Base-by-base conservation (phyloP, 2,888 invertebrate species). In the Melolontha melolontha region DNA sequence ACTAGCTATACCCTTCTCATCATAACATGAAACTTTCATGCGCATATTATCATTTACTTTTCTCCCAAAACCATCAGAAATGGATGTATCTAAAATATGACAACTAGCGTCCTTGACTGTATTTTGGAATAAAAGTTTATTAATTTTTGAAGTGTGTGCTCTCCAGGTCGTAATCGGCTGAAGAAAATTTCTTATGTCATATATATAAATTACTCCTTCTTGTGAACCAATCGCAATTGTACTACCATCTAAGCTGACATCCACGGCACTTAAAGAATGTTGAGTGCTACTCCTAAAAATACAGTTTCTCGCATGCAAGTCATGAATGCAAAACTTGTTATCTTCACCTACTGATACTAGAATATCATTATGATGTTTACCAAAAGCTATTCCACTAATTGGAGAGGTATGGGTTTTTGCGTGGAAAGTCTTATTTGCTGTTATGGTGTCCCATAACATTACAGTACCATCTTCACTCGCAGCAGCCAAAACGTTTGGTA, bases 281-380 rank as follows among this genome's bases (percentile, higher is more conserved):
- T 77, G 77, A 5, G 79, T 65, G 67, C 74, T 76, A 65, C 77
- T 78, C 59, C 78, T 76, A 64, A 79, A 81, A 34, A 76, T 59
- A 39, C 75, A 76, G 41, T 75, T 74, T 16, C 75, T 68, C 1
- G 71, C 70, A 12, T 69, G 67, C 17, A 74, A 62, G 62, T 82
- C 79, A 14, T 76, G 73, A 0, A 80, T 72, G 69, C 77, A 79
- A 29, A 82, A 75, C 66, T 79, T 80, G 52, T 76, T 70, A 59
- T 81, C 79, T 64, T 74, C 73, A 12, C 80, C 80, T 2, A 77
- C 75, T 4, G 78, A 77, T 14, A 81, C 68, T 14, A 81, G 41
- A 10, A 76, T 67, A 52, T 78, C 78, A 27, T 75, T 74, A 55
- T 68, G 72, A 6, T 67, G 66, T 44, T 69, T 68, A 5, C 78